Evolutionary conservation across 2,888 invertebrate genomes (phyloP), one percentile per base, ranked within the genome.

Genomic region (Thymelicus acteon): DNA sequence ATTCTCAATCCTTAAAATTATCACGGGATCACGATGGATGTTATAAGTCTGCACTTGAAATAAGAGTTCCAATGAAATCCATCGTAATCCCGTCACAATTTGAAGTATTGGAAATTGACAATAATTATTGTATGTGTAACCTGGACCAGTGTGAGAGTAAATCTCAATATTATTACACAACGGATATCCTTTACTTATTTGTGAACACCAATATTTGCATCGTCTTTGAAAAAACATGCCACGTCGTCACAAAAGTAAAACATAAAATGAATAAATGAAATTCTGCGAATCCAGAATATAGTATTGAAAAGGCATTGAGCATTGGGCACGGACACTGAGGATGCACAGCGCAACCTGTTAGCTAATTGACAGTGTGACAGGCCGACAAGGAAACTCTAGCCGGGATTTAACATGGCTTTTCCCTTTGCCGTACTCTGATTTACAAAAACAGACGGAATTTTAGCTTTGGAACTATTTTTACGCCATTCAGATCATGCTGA

Each of bases 301-400:
- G 54, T 54, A 54, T 54, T 5, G 24, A 54, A 52, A 52, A 52
- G 49, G 24, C 54, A 54, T 54, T 54, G 19, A 54, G 54, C 54
- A 24, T 2, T 31, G 31, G 31, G 10, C 57, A 57, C 66, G 58
- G 44, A 39, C 58, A 31, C 13, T 60, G n/a, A 39, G 61, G 44
- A 61, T 61, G 24, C 44, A 19, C 62, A 13, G 48, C 67, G 48
- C 54, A 58, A 63, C 69, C 73, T 24, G 60, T 67, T 72, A 73
- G 71, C 72, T 76, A 76, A 76, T 76, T 73, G 75, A 75, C 75
- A 73, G 61, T 68, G 69, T 72, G 73, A 73, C 65, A 39, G 58
- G 47, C n/a, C 13, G 63, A 58, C 31, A 54, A 69, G 39, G 39
- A 39, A 63, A 60, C 52, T 64, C 52, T 19, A n/a, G 24, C 47